A percentile compares a stretch with the other conserved stretches of the same genome.
Conservation (phyloP, 2,888 invertebrate genomes). For the Bedellia somnulentella region DNA sequence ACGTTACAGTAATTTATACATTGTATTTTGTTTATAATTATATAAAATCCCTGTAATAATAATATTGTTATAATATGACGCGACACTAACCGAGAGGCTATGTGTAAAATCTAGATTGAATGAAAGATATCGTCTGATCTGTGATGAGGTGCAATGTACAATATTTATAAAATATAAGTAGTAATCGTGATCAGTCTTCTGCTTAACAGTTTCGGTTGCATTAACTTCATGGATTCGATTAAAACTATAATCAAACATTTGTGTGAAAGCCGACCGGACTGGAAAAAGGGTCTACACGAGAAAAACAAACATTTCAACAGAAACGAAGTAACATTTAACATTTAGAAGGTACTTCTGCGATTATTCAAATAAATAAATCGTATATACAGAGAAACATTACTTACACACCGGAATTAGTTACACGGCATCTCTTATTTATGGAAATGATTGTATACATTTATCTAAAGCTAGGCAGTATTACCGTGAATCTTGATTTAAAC, state of each 20-base stretch:
- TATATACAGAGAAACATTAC: slow-evolving; percentile 23
- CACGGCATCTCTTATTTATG: slow-evolving; percentile 23
- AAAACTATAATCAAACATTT: too few species aligned
- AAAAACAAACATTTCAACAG: slow-evolving; percentile 22
- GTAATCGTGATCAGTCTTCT: slow-evolving; percentile 57
- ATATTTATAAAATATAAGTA: slow-evolving; percentile 55
- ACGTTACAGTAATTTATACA: slow-evolving; percentile 48
- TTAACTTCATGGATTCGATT: too few species aligned
- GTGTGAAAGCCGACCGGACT: too few species aligned
- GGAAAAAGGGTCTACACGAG: too few species aligned
- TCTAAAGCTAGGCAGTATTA: slow-evolving; percentile 54
- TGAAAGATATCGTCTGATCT: slow-evolving; percentile 12
- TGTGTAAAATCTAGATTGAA: slow-evolving; percentile 7
- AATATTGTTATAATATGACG: slow-evolving; percentile 51
- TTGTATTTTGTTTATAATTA: slow-evolving; percentile 44
- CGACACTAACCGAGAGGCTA: slow-evolving; percentile 24
- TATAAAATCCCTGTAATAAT: slow-evolving; percentile 62
- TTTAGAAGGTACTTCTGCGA: slow-evolving; percentile 11
- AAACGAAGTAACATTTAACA: too few species aligned
- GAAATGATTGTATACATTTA: slow-evolving; percentile 56
- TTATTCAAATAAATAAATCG: slow-evolving; percentile 19
- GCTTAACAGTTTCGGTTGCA: slow-evolving; percentile 30
- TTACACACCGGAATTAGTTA: slow-evolving; percentile 16
- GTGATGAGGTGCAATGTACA: slow-evolving; percentile 41
- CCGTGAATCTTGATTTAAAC: slow-evolving; percentile 36